A percentile compares a stretch with the other conserved stretches of the same genome.
Conservation (phyloP, 2,888 invertebrate genomes). For the Rhynchonema sp. region DNA sequence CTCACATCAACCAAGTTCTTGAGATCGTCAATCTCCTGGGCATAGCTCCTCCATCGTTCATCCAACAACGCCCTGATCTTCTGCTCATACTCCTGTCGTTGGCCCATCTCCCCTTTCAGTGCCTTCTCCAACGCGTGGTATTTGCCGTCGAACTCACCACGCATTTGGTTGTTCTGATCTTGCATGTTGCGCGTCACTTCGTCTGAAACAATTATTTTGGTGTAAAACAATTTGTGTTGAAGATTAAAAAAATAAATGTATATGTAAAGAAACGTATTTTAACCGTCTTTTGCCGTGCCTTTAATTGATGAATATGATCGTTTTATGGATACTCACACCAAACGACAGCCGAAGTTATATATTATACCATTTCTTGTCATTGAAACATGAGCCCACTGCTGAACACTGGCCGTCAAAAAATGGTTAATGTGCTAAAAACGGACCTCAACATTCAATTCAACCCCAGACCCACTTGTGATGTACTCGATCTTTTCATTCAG, state of each 20-base stretch:
- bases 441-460: background rate
- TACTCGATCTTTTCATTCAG: conserved; percentile 20
- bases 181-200: conserved; percentile 18
- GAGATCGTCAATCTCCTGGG: conserved; percentile 14
- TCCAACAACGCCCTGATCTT: conserved; percentile 14
- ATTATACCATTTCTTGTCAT: too few relatives aligned
- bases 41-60: conserved; percentile 10
- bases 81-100: conserved; percentile 13
- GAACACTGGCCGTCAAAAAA: too few relatives aligned
- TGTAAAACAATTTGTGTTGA: too few relatives aligned
- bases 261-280: too few relatives aligned
- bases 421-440: background rate
- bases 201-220: conserved; percentile 2
- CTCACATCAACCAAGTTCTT: conserved; percentile 5
- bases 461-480: conserved; percentile 12
- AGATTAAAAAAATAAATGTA: too few relatives aligned
- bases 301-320: too few relatives aligned
- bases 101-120: conserved; percentile 14
- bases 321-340: too few relatives aligned
- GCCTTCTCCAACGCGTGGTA: conserved; percentile 10
- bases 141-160: conserved; percentile 15
- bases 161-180: conserved; percentile 15
- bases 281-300: too few relatives aligned
- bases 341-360: too few relatives aligned
- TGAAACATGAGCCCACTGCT: too few relatives aligned